Base-by-base conservation (phyloP, 2,888 invertebrate species). In the Synanthedon formicaeformis region DNA sequence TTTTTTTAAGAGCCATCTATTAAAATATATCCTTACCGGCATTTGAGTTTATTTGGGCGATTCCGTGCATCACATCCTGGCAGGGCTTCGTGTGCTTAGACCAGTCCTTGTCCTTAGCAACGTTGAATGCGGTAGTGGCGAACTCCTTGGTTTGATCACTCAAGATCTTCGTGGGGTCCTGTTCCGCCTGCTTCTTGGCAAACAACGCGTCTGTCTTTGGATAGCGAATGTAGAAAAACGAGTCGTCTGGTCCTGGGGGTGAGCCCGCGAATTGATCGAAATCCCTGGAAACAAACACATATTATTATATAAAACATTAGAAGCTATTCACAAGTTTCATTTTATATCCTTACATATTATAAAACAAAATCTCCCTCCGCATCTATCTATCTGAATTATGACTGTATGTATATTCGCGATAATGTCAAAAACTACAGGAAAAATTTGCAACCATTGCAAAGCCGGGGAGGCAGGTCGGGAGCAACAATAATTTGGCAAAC, bases 221-320 rank as follows among this genome's bases (percentile, higher is more conserved):
- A 70, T 93, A 93, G 52, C 91, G 89, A 61, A 92, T 90, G 71
- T 90, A 90, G 73, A 92, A 91, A 72, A 93, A 93, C 52, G 90
- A 91, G 66, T 94, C 93, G 74, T 93, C 93, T 48, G 92, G 90
- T 27, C 92, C 90, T 2, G 94, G 93, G 16, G 94, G 94, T 14
- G 94, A 93, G 60, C 71, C 70, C 40, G 86, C 75, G 58, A 88
- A 88, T 40, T 82, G 80, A 58, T 88, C 87, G 58, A 82, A 88
- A 51, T 86, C 88, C 64, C 88, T 88, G 80, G 45, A 60, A 63
- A 69, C 57, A 69, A 69, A 55, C 51, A 41, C 52, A 40, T 48
- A n/a, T n/a, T n/a, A n/a, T n/a, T n/a, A 41, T 2, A 34, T 34
- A 10, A 2, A 34, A 34, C 34, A 10, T 16, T 40, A 13, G 34